These are phyloP conservation scores for Aphelenchoides fujianensis DNA, from an alignment of 1,140 invertebrate genomes.

Conservation along the genomic window DNA sequence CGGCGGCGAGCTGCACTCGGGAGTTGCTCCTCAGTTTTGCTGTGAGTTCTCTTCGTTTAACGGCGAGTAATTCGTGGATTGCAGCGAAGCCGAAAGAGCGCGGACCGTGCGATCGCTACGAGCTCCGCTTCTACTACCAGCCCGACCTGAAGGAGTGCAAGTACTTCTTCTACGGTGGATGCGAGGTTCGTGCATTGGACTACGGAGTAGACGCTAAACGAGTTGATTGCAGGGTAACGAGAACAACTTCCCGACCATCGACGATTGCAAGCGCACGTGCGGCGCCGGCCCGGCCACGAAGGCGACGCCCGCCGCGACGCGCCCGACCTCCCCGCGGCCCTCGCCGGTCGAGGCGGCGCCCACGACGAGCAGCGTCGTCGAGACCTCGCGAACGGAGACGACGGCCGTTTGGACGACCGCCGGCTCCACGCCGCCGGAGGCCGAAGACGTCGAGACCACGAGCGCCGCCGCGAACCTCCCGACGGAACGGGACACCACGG, in stretches of 20 bases:
- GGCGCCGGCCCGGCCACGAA: slow-evolving; percentile 16
- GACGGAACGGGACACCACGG: too few species aligned
- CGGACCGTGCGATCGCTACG: slow-evolving; percentile 60
- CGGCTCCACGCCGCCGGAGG: background rate
- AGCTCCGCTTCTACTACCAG: slow-evolving; percentile 61
- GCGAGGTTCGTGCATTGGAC: background rate
- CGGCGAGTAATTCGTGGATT: background rate
- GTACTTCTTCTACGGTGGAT: slow-evolving; percentile 71
- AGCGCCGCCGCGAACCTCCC: background rate
- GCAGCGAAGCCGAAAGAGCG: slow-evolving; percentile 54
- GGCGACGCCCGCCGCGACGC: slow-evolving; percentile 4
- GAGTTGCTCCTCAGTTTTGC: background rate
- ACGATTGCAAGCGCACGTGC: slow-evolving; percentile 78
- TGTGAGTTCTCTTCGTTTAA: background rate
- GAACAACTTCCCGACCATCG: slow-evolving; percentile 76
- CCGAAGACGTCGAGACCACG: background rate
- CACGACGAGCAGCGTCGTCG: background rate
- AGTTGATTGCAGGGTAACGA: slow-evolving; percentile 79
- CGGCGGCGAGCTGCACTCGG: background rate
- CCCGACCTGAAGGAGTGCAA: slow-evolving; percentile 67
- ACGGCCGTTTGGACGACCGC: slow-evolving; percentile 10
- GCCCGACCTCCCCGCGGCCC: background rate
- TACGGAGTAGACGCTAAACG: background rate
- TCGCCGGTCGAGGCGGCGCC: background rate
- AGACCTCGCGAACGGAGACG: slow-evolving; percentile 16